Conservation (phyloP, 2,113 vertebrate genomes). For the Bubo bubo region DNA sequence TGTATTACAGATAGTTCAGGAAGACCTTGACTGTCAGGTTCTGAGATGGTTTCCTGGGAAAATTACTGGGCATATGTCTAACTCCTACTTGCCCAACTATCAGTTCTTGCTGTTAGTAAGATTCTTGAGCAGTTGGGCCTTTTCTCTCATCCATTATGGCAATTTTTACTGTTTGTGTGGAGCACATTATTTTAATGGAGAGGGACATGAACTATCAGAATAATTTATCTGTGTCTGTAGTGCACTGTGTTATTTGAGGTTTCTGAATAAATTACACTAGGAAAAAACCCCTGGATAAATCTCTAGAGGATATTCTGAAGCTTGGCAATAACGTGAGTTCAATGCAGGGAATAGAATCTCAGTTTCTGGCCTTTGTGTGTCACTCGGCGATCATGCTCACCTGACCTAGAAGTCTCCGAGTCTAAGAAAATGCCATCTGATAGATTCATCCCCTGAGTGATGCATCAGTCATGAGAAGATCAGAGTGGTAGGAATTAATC, state of each 20-base stretch:
- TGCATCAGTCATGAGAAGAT: not conserved
- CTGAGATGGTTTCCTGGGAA: not conserved
- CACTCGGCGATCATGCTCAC: not conserved
- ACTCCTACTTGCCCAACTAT: not conserved
- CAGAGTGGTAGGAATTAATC: not conserved
- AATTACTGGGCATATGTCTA: not conserved
- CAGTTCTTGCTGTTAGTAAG: not conserved
- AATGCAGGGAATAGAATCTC: not conserved
- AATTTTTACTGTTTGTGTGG: not conserved
- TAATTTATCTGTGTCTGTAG: not conserved
- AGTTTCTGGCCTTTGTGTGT: not conserved
- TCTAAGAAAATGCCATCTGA: not conserved
- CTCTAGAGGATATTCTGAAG: not conserved
- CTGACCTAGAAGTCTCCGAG: not conserved
- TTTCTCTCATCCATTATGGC: not conserved
- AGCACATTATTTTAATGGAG: not conserved
- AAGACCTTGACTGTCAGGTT: not conserved
- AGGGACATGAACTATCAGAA: not conserved
- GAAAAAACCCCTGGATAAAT: not conserved
- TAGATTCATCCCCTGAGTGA: not conserved
- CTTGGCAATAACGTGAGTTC: not conserved
- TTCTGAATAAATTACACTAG: not conserved
- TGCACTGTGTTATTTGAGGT: not conserved
- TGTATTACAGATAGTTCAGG: not conserved
- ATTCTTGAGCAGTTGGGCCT: not conserved